Conservation (phyloP, 2,888 invertebrate genomes). For the Lysandra coridon region DNA sequence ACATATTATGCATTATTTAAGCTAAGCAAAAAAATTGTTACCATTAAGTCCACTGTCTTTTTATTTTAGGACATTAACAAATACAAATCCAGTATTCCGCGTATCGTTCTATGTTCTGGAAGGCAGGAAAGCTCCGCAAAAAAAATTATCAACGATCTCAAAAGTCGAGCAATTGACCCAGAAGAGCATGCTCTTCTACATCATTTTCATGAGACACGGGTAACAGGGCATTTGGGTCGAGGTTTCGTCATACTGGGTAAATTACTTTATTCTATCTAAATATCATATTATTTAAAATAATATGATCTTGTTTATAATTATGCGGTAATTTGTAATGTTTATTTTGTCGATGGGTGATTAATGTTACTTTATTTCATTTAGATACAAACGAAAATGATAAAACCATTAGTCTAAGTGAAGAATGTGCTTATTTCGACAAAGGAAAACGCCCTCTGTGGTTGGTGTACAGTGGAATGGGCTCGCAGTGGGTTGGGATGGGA, state of each 20-base stretch:
- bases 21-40: background rate
- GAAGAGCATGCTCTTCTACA: conserved; percentile 75
- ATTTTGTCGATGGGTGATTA: background rate
- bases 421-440: conserved; percentile 51
- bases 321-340: no score
- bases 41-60: no score
- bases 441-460: conserved; percentile 80
- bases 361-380: conserved; percentile 5
- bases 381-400: conserved; percentile 44
- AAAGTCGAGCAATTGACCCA: conserved; percentile 59
- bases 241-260: conserved; percentile 80
- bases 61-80: conserved; percentile 49
- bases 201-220: conserved; percentile 67
- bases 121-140: conserved; percentile 72
- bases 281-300: background rate
- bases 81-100: conserved; percentile 59
- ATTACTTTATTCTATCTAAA: conserved; percentile 26
- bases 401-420: conserved; percentile 49
- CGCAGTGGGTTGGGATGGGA: no score
- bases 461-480: conserved; percentile 12
- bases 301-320: background rate
- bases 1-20: background rate
- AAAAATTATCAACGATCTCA: conserved; percentile 57
- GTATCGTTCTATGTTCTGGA: conserved; percentile 78
- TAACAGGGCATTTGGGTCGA: conserved; percentile 82